Base-by-base conservation (phyloP, 2,797 vertebrate genomes). In the Microctenopoma steveboyesi region DNA sequence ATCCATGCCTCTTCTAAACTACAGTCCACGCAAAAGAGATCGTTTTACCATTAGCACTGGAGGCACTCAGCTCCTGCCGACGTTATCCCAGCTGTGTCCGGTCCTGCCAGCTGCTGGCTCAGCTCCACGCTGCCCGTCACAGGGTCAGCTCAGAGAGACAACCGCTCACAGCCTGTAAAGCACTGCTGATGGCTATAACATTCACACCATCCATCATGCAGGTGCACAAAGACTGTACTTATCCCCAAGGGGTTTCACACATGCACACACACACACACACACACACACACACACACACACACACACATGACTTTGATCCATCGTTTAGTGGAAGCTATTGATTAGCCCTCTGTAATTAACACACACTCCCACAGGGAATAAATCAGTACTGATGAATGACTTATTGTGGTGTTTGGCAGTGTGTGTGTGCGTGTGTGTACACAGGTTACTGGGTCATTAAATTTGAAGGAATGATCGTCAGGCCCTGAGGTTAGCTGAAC, bases 261-360 rank as follows among this genome's bases (percentile, higher is more conserved):
- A 22, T 2, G 35, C 62, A 27, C 45, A 18, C 27, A 22, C 47
- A 50, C n/a, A 37, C 18, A 40, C 42, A 33, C 37, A 15, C 49
- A 10, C 37, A 33, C 37, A 15, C 49, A 10, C 37, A 52, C 13
- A n/a, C 15, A 33, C n/a, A 12, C 54, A 12, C 54, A n/a, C 64
- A 60, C 12, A 27, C 2, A 18, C 48, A 64, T 53, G 52, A 66
- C 69, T 81, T 39, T 54, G 55, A 78, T 81, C 66, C 68, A 76
- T 85, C 72, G 59, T 85, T 87, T 83, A 85, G 79, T 74, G 83
- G 78, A 79, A 71, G 67, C 39, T 88, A 92, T 92, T 15, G 90
- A 92, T 92, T 83, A 84, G 77, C 37, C 46, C 62, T 47, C 64
- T 89, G 89, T 91, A 90, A 93, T 92, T 92, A 92, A 91, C 89